A percentile compares a stretch with the other conserved stretches of the same genome.
Evolutionary conservation across 2,113 vertebrate genomes (phyloP).

Genomic region (Reinhardtius hippoglossoides): DNA sequence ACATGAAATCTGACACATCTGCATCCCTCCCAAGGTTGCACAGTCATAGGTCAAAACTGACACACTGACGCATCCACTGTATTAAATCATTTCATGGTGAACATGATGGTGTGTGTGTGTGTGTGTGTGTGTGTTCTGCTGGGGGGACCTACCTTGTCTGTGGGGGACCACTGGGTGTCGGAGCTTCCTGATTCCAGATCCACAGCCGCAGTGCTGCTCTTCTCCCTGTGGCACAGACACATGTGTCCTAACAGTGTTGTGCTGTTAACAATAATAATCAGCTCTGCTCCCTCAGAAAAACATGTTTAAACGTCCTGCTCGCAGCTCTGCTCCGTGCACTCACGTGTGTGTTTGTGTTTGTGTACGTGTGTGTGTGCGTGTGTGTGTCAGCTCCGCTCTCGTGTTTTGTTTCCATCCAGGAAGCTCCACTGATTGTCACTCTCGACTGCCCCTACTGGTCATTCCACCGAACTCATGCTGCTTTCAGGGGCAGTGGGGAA

Average conservation of each 20-base stretch:
- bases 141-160: constrained; percentile 50
- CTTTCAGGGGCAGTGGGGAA: constrained; percentile 42
- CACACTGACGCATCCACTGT: constrained; percentile 26
- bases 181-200: constrained; percentile 53
- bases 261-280: constrained; percentile 19
- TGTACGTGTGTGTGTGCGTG: background rate
- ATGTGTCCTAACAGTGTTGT: constrained; percentile 52
- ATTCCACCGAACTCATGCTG: constrained; percentile 20
- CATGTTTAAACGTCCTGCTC: constrained; percentile 20
- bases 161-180: constrained; percentile 34
- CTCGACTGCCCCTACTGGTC: constrained; percentile 46
- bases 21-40: constrained; percentile 21
- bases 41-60: background rate
- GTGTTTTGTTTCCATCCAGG: constrained; percentile 56
- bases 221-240: constrained; percentile 31
- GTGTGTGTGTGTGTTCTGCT: background rate
- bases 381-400: constrained; percentile 1
- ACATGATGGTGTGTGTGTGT: background rate
- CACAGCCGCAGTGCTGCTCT: constrained; percentile 69
- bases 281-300: background rate
- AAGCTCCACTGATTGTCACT: constrained; percentile 46
- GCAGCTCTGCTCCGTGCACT: background rate
- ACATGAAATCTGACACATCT: constrained; percentile 37
- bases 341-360: background rate
- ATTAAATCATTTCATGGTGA: background rate